Evolutionary conservation across 92 coral and sea anemone genomes (phyloP).

Genomic region (Porites divaricata): DNA sequence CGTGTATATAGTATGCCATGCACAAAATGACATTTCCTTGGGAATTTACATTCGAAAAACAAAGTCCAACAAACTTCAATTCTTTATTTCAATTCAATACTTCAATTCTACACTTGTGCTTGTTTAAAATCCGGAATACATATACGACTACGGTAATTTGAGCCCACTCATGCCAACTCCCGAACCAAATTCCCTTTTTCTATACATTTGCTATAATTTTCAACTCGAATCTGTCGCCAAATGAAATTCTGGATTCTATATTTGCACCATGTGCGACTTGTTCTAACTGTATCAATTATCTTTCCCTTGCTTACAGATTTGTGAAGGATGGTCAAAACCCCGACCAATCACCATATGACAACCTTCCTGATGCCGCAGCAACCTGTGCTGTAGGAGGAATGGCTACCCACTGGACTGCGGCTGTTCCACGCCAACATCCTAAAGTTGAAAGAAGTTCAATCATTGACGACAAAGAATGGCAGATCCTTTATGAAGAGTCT

Average conservation of each 20-base stretch:
- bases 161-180: no score
- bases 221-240: not conserved
- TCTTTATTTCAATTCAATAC: not conserved
- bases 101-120: not conserved
- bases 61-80: not conserved
- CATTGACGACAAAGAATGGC: slow-evolving; percentile 15
- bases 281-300: not conserved
- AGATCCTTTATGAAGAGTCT: slow-evolving; percentile 25
- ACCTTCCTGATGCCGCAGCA: slow-evolving; percentile 41
- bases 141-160: no score
- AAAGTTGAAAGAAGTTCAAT: slow-evolving; percentile 16
- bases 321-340: slow-evolving; percentile 28
- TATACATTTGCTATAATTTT: no score
- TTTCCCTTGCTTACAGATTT: slow-evolving; percentile 22
- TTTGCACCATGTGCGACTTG: not conserved
- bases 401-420: slow-evolving; percentile 52
- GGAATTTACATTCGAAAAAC: not conserved
- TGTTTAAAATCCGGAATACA: not conserved
- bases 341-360: slow-evolving; percentile 20
- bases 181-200: no score
- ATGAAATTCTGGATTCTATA: not conserved
- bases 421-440: slow-evolving; percentile 38
- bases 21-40: not conserved
- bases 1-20: not conserved
- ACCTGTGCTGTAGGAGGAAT: slow-evolving; percentile 51